Base-by-base conservation (phyloP, 2,888 invertebrate genomes). In the Amiota minor region DNA sequence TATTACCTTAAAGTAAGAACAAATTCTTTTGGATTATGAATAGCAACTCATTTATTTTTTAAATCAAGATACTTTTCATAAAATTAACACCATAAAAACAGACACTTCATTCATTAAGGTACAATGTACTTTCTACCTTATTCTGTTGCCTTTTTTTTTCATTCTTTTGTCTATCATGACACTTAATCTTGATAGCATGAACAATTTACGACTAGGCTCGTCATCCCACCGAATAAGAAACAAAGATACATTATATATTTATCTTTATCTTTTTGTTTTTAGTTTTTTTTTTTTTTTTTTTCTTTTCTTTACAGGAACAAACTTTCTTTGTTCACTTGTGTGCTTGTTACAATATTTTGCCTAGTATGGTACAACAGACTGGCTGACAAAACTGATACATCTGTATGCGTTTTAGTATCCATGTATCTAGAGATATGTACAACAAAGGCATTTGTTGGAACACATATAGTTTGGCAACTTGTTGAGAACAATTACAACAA, bases 121-220 rank as follows among this genome's bases (percentile, higher is more conserved):
- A 59, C 11, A 20, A 20, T 18, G 20, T 18, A 6, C 0, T 20
- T 35, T 6, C 35, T 35, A 35, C 35, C 35, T 35, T 35, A 35
- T 35, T 35, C 35, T 35, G 35, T 59, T 59, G 59, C 53, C 16
- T 53, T 59, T 59, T 59, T 59, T 59, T 20, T 20, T 18, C 23
- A 11, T 23, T 9, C 23, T 59, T 59, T 18, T 59, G 18, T n/a
- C 35, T 45, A 12, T 62, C 62, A 45, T 12, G 80, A 81, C 87
- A 85, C 86, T 85, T 85, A 86, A 80, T 86, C 87, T 79, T 87
- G 87, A 85, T 85, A 86, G 85, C 79, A 80, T 76, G 79, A 80
- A 77, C 78, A 82, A 87, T 87, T 86, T 83, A 82, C 80, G 80
- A 74, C 75, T 79, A 69, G 81, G 80, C 46, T 59, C 45, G 50